Conservation (phyloP, 2,888 invertebrate genomes). For the Drosophila rellima region DNA sequence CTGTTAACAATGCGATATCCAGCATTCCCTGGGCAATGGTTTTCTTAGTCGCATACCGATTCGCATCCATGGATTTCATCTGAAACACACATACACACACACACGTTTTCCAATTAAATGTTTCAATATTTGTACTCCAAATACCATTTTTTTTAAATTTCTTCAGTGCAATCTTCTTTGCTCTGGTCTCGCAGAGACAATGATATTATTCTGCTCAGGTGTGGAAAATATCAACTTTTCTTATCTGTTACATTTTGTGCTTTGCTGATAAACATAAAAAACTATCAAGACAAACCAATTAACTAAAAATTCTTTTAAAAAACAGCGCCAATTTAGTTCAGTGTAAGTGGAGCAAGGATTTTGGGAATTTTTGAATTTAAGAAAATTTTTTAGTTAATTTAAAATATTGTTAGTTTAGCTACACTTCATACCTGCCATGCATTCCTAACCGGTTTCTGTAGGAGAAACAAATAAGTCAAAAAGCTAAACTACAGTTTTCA, state of each 20-base stretch:
- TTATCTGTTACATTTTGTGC: conserved; percentile 49
- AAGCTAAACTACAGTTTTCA: conserved; percentile 7
- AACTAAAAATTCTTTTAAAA: conserved; percentile 20
- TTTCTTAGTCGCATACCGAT: conserved; percentile 96
- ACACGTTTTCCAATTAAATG: neutral
- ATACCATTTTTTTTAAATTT: conserved; percentile 37
- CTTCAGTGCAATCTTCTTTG: conserved; percentile 8
- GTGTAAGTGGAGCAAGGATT: conserved; percentile 59
- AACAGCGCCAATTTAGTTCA: conserved; percentile 10
- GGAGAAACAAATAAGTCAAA: conserved; percentile 23
- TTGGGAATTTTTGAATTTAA: neutral
- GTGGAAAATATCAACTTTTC: conserved; percentile 2
- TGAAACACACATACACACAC: conserved; percentile 74
- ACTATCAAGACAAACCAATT: conserved; percentile 46
- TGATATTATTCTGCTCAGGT: conserved; percentile 16
- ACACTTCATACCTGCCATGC: conserved; percentile 67
- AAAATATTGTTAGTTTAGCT: neutral
- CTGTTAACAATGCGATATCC: conserved; percentile 94
- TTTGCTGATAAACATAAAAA: conserved; percentile 56
- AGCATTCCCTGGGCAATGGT: conserved; percentile 96
- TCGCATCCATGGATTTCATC: conserved; percentile 92
- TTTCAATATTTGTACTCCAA: neutral
- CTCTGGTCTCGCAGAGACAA: conserved; percentile 1
- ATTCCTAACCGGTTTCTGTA: conserved; percentile 46
- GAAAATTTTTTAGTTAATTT: neutral